Evolutionary conservation across 1,140 invertebrate genomes (phyloP).

Genomic region (Cyphomyrmex costatus): DNA sequence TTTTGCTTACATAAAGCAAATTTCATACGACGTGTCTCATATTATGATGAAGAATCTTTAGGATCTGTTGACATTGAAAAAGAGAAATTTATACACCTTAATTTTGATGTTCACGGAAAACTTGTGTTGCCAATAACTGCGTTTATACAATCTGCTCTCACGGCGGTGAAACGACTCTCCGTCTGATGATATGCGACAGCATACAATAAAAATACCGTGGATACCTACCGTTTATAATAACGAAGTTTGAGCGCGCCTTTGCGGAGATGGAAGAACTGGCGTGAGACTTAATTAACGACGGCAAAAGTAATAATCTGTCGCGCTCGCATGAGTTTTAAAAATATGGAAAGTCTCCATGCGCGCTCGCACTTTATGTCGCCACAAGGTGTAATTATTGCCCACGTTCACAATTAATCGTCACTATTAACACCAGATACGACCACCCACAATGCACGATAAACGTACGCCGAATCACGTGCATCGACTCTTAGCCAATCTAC

Average conservation of each 20-base stretch:
- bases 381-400: constrained; percentile 37
- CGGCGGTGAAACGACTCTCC: constrained; percentile 19
- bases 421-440: constrained; percentile 24
- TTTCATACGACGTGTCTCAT: neutral
- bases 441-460: constrained; percentile 23
- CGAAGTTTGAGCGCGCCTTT: neutral
- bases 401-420: constrained; percentile 31
- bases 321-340: neutral
- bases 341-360: neutral
- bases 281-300: constrained; percentile 15
- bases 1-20: neutral
- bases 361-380: constrained; percentile 6
- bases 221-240: neutral
- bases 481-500: constrained; percentile 6
- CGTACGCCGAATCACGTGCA: neutral
- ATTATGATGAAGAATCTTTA: neutral
- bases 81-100: neutral
- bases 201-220: neutral
- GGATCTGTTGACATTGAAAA: neutral
- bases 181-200: too few relatives aligned
- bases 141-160: neutral
- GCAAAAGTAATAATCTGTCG: constrained; percentile 27
- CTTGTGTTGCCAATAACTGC: neutral
- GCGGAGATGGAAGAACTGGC: neutral
- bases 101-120: neutral